Evolutionary conservation across 2,113 vertebrate species (phyloP), one percentile per base, ranked within the genome.

Genomic region (Vicugna pacos): DNA sequence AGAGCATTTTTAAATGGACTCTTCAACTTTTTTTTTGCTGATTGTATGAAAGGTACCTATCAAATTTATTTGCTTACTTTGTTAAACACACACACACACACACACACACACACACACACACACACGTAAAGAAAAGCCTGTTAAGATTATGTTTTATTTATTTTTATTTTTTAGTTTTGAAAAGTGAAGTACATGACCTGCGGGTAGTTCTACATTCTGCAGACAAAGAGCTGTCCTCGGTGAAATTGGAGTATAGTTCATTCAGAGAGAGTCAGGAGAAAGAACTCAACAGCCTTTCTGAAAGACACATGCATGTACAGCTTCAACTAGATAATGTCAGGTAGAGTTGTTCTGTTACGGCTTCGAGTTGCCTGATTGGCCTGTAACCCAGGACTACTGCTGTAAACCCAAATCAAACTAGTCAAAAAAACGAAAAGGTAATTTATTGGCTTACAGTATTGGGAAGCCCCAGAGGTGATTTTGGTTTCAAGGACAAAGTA

Each of bases 151-250:
- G 89, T 77, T 80, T 19, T 79, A 50, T 80, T 79, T 56, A 16
- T 80, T 16, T 94, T 76, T 94, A n/a, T 24, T 24, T 98, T 98
- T 93, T 20, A 99, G 99, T 99, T 96, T 97, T 99, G 94, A 98
- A 98, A 91, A 99, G 98, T 89, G 99, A 99, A 98, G 99, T 99
- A 26, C 97, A n/a, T 35, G 99, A 99, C 96, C 98, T 99, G n/a
- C 99, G 99, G 50, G 98, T 99, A 46, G 99, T 99, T 62, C 99
- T 99, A 96, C 99, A 99, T 97, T 99, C 99, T 28, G 99, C 99
- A 19, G 99, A 99, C 98, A 99, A 99, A 89, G 99, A 99, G 96
- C 98, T 99, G 65, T 98, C 98, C 42, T 81, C 96, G 5, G 97
- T 98, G 11, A 99, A 99, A 96, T 0, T 48, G 58, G 98, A 99